Evolutionary conservation across 2,797 vertebrate species (phyloP).

Genomic region (Anguilla megastoma): DNA sequence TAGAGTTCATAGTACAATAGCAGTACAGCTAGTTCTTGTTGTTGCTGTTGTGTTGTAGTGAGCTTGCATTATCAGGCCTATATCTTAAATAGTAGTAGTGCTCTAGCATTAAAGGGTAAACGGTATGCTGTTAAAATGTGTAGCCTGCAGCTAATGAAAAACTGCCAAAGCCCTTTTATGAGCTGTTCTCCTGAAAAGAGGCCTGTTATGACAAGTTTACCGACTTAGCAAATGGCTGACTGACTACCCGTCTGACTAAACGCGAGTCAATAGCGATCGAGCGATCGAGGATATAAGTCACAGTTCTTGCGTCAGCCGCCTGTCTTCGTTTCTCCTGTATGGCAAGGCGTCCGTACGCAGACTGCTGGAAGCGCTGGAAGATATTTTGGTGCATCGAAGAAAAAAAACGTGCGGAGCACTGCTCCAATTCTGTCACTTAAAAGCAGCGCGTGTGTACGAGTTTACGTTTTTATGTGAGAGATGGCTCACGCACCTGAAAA

Average conservation of each 20-base stretch:
- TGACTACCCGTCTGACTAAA: not conserved
- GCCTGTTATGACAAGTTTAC: not conserved
- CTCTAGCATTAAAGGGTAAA: not conserved
- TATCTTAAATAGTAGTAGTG: not conserved
- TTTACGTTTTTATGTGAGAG: slow-evolving; percentile 7
- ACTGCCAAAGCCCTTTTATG: not conserved
- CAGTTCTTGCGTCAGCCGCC: not conserved
- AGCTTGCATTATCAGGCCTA: not conserved
- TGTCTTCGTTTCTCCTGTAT: not conserved
- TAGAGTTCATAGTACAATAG: slow-evolving; percentile 4
- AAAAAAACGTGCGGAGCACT: not conserved
- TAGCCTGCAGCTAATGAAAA: not conserved
- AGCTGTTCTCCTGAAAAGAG: not conserved
- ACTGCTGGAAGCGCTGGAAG: not conserved
- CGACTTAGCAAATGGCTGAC: not conserved
- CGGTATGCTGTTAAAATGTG: not conserved
- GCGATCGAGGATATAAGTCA: not conserved
- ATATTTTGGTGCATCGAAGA: not conserved
- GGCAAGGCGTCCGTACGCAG: not conserved
- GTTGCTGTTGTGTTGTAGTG: not conserved
- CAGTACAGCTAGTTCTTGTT: not conserved
- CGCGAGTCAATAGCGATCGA: not conserved
- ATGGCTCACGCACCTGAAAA: not conserved
- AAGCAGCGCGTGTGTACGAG: not conserved
- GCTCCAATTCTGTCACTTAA: slow-evolving; percentile 50